Evolutionary conservation across 2,888 invertebrate species (phyloP), one percentile per base, ranked within the genome.

Genomic region (Homarus gammarus): DNA sequence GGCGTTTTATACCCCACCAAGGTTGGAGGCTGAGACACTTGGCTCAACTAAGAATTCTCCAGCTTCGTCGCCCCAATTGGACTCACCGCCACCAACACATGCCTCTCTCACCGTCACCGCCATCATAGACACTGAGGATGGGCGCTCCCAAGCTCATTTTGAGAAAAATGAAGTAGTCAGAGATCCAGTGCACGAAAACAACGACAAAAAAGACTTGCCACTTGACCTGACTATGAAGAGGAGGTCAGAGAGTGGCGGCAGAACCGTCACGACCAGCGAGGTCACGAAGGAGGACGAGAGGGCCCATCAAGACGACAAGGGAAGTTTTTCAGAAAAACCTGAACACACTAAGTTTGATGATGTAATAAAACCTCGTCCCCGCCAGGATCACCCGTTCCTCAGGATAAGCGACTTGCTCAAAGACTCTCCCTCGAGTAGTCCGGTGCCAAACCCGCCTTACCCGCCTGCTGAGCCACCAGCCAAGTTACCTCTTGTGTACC

Each of bases 331-430:
- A 49, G 73, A 75, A 6, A 83, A 77, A 51, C 68, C 44, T 18
- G 61, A 81, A 36, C 38, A 70, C 38, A 33, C 40, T 6, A 87
- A 81, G 56, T 40, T 73, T 64, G 83, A 83, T 27, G 77, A 33
- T 18, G 18, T 27, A 12, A 73, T 70, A 56, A 83, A 75, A 38
- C 49, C 51, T 22, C 75, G 70, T 40, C 88, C 88, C 12, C 70
- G 78, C 18, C 83, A 77, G 49, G 77, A 75, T 38, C 88, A 90
- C 27, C 90, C 84, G 3, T 91, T 90, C 40, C 77, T 90, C 2
- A 73, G 91, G n/a, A 91, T 91, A 22, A 90, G 90, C 68, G 91
- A 91, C 22, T 75, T 91, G 22, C 68, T 91, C 15, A 90, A 87
- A 36, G 90, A 90, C 40, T 81, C 84, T 36, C 84, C 79, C 0